A percentile compares a stretch with the other conserved stretches of the same genome.
Evolutionary conservation across 2,888 invertebrate genomes (phyloP).

Genomic region (Pemphredon lugubris): DNA sequence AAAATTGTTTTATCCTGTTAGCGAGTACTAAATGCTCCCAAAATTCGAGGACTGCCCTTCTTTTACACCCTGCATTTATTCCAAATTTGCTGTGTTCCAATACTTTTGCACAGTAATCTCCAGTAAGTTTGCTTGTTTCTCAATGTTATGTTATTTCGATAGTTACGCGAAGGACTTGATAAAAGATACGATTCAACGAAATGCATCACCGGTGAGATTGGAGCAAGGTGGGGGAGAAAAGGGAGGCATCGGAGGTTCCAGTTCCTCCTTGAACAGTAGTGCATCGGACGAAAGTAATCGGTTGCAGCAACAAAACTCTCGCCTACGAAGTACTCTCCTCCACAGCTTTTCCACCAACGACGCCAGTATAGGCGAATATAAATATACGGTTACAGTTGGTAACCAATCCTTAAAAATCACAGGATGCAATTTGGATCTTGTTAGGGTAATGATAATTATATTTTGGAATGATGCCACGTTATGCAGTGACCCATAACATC

Average conservation of each 20-base stretch:
- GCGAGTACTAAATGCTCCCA: too few species aligned
- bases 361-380: conserved; percentile 92
- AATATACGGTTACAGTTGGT: conserved; percentile 93
- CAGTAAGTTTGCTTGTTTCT: too few species aligned
- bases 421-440: conserved; percentile 91
- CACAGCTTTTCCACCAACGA: conserved; percentile 93
- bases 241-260: conserved; percentile 86
- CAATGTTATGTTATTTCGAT: conserved; percentile 26
- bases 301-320: conserved; percentile 82
- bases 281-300: conserved; percentile 85
- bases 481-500: too few species aligned
- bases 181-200: conserved; percentile 96
- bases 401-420: conserved; percentile 92
- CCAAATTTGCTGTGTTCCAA: too few species aligned
- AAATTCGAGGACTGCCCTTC: too few species aligned
- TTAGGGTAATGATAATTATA: conserved; percentile 85
- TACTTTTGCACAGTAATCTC: too few species aligned
- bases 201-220: conserved; percentile 94
- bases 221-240: conserved; percentile 83
- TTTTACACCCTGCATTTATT: too few species aligned
- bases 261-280: conserved; percentile 90
- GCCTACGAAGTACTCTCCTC: conserved; percentile 84
- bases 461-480: background rate
- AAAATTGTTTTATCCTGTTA: too few species aligned
- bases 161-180: conserved; percentile 96